These are phyloP conservation scores for Beris chalybata DNA, from an alignment of 2,888 invertebrate species.

Conservation along the genomic window DNA sequence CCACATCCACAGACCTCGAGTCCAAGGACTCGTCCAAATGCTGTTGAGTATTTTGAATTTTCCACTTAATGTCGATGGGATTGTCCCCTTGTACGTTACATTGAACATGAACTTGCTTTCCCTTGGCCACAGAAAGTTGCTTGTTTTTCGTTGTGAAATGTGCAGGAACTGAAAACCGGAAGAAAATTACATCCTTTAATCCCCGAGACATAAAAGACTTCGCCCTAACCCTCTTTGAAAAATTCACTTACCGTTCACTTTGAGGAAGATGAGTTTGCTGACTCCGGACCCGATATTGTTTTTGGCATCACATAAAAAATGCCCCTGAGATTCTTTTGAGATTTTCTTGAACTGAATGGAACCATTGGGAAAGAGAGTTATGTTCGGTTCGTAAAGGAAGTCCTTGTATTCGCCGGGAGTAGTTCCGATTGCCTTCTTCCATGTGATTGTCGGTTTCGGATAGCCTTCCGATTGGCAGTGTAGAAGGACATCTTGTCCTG, in stretches of 20 bases:
- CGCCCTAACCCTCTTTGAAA: constrained; percentile 53
- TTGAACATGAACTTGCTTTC: constrained; percentile 80
- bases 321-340: constrained; percentile 84
- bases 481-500: constrained; percentile 79
- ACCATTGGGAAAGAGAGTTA: constrained; percentile 78
- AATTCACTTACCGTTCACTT: constrained; percentile 77
- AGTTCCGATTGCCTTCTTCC: constrained; percentile 86
- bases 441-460: constrained; percentile 83
- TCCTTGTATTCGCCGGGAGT: constrained; percentile 80
- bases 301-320: constrained; percentile 90
- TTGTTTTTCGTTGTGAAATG: constrained; percentile 81
- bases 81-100: constrained; percentile 88
- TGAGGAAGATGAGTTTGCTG: constrained; percentile 87
- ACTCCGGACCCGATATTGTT: constrained; percentile 89
- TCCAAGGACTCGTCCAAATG: constrained; percentile 72
- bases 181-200: constrained; percentile 44
- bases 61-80: constrained; percentile 84
- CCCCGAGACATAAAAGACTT: constrained; percentile 44
- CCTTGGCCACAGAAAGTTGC: constrained; percentile 79
- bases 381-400: constrained; percentile 77
- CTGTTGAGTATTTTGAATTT: constrained; percentile 68
- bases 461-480: constrained; percentile 92
- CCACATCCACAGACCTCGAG: constrained; percentile 59
- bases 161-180: constrained; percentile 69
- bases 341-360: constrained; percentile 81